These are phyloP conservation scores for Erinaceus europaeus DNA, from an alignment of 2,113 vertebrate species.

Conservation along the genomic window DNA sequence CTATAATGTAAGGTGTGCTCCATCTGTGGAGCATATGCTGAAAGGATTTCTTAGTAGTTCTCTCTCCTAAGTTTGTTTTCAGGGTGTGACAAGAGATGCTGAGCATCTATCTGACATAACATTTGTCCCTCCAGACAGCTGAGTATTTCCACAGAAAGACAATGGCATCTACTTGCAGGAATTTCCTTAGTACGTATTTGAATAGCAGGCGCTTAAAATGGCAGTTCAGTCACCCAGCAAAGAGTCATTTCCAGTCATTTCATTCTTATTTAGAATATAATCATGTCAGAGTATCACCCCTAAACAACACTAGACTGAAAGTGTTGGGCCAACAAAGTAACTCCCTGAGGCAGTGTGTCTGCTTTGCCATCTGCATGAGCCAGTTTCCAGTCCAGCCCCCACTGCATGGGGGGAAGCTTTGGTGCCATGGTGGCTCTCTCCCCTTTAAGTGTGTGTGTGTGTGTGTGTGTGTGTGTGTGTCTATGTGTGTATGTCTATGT, in stretches of 20 bases:
- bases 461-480: too few species aligned
- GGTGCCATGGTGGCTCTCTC: too few species aligned
- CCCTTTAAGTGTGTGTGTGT: too few species aligned
- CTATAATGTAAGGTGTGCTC: neutral
- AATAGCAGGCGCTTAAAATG: conserved; percentile 44
- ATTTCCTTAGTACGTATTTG: conserved; percentile 5
- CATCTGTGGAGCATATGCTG: too few species aligned
- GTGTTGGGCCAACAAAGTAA: too few species aligned
- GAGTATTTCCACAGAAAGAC: conserved; percentile 54
- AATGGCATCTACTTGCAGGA: conserved; percentile 27
- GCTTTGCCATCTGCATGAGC: too few species aligned
- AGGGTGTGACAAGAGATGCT: neutral
- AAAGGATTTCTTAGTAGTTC: too few species aligned
- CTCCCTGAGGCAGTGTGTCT: too few species aligned
- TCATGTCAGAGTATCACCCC: neutral
- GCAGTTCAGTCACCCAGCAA: neutral
- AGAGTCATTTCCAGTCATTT: conserved; percentile 19
- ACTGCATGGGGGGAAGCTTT: too few species aligned
- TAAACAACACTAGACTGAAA: neutral
- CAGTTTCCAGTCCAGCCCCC: too few species aligned
- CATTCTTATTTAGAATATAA: neutral
- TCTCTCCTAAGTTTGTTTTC: conserved; percentile 32
- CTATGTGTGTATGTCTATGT: too few species aligned
- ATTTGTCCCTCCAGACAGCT: conserved; percentile 70
- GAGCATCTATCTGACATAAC: conserved; percentile 25